Evolutionary conservation across 2,797 vertebrate species (phyloP), one percentile per base, ranked within the genome.

Genomic region (Pelodytes ibericus): DNA sequence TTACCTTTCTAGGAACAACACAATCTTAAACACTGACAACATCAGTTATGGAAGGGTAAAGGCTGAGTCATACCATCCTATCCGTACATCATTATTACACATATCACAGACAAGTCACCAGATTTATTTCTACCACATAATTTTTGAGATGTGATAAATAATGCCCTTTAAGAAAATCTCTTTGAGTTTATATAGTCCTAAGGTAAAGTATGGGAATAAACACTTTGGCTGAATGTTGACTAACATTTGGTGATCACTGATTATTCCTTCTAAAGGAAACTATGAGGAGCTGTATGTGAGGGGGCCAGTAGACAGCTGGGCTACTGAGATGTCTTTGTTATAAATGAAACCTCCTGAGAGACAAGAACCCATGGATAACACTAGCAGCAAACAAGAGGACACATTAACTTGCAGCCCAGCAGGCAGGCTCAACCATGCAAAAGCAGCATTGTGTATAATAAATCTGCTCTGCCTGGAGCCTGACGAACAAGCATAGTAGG

Each of bases 391-490:
- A 41, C 36, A 33, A 7, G 36, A 26, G 11, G 62, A 16, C 25
- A 6, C 25, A 53, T 53, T 53, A 25, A 33, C 22, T 44, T 64
- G 13, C 36, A 39, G 30, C 68, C 57, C 68, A 77, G 75, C 68
- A 72, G 68, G 49, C 68, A 33, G 24, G 41, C 69, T 13, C 20
- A 30, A 15, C 11, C 30, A n/a, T 41, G 36, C 16, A 18, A 4
- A 66, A 64, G 36, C 31, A 51, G 58, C 13, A 65, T n/a, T 58
- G 26, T 18, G 61, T 39, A 25, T 77, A 77, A 77, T 72, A 20
- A 51, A 51, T 24, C 49, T 20, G n/a, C n/a, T 8, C n/a, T 5
- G 20, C 44, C 11, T 49, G 44, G 13, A 36, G 7, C 41, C 15
- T 2, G 13, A 16, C 41, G 13, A 16, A 1, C 15, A 13, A 44